Base-by-base conservation (phyloP, 2,888 invertebrate genomes). In the Eudasyphora cyanicolor region DNA sequence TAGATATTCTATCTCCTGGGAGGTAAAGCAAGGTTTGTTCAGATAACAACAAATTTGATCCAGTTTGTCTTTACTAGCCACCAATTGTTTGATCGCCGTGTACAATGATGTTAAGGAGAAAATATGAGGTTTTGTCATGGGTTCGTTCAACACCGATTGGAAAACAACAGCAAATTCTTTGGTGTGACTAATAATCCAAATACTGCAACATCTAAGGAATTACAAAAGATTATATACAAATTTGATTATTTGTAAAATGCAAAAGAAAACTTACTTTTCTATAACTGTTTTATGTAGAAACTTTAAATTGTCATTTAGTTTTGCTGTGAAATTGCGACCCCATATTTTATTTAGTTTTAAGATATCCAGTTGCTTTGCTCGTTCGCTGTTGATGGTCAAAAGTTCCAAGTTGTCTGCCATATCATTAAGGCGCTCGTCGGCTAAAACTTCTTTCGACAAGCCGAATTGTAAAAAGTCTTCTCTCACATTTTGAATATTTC, bases 331-430 rank as follows among this genome's bases (percentile, higher is more conserved):
- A 7, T 45, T 45, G 1, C 8, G 14, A 19, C 62, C 45, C 82
- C 82, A 82, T 64, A 82, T 71, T 19, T 75, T 75, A 10, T 70
- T 78, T n/a, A 82, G 19, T n/a, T 29, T 75, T 38, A 70, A 51
- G 35, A 82, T 14, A 45, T 82, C 82, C 14, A 82, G 24, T 35
- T 70, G 57, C 3, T 38, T 14, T 12, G 7, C 19, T 17, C 19
- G 14, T 12, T 73, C 42, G 32, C 60, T 45, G 12, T 35, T 38
- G 4, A 69, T 1, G 19, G 19, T 4, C 6, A 78, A 10, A 10
- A 75, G 42, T 10, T 74, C 24, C 38, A 82, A 54, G n/a, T 74
- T 75, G 32, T 74, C 60, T 27, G 69, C 32, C 14, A 77, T 74
- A 57, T 78, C 70, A 7, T 35, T 60, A 5, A 45, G 19, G 21